phyloP scores from a whole-genome alignment of 2,888 invertebrate species.

The Leuctra nigra region DNA sequence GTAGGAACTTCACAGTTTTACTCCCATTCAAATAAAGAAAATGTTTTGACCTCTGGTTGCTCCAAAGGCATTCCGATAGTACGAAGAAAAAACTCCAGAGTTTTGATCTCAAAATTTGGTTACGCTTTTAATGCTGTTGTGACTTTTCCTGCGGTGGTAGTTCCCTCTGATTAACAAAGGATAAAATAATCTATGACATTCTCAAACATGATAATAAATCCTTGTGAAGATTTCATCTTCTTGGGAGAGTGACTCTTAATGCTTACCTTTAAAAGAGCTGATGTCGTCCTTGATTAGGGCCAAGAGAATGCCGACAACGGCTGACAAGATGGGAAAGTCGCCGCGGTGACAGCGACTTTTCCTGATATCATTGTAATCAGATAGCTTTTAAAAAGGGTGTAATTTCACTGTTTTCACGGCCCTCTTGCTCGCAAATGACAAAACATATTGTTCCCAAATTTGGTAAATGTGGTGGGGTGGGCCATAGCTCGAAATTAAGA shows the following conservation, averaged over 20 bases:
- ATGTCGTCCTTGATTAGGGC: slow-evolving; percentile 51
- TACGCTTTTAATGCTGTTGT: slow-evolving; percentile 61
- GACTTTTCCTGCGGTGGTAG: slow-evolving; percentile 45
- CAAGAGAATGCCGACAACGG: slow-evolving; percentile 56
- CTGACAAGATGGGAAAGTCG: slow-evolving; percentile 59
- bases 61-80: too few species aligned
- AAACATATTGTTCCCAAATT: too few species aligned
- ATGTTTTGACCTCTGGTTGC: slow-evolving; percentile 43
- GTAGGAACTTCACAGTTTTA: slow-evolving; percentile 28
- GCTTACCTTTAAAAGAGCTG: slow-evolving; percentile 32
- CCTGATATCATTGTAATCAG: too few species aligned
- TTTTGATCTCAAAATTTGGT: slow-evolving; percentile 66
- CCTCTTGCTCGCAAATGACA: too few species aligned
- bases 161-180: slow-evolving; percentile 6
- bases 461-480: too few species aligned
- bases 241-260: neutral
- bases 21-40: slow-evolving; percentile 57
- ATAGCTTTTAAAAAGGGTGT: too few species aligned
- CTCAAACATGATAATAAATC: neutral
- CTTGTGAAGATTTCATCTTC: neutral
- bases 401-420: too few species aligned
- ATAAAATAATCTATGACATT: neutral
- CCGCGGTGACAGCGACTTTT: slow-evolving; percentile 58
- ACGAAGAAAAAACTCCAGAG: slow-evolving; percentile 66
- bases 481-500: too few species aligned